phyloP scores from a whole-genome alignment of 2,797 vertebrate species.

The Novumbra hubbsi region DNA sequence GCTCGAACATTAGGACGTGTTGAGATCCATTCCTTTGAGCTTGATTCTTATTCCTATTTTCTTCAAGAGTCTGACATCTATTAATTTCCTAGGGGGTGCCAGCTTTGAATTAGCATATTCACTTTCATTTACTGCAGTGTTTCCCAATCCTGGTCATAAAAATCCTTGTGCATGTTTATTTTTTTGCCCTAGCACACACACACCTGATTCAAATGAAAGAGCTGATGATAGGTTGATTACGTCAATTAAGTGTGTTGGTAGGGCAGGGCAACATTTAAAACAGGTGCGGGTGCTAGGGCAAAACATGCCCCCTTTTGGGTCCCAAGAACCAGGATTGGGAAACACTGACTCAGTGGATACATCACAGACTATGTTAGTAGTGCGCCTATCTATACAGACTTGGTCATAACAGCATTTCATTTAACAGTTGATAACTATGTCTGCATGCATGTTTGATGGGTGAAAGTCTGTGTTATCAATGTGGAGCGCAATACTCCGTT shows the following conservation, averaged over 20 bases:
- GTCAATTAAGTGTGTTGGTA: no score
- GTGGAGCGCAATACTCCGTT: not conserved
- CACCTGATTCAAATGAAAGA: no score
- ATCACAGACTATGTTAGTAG: not conserved
- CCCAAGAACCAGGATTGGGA: no score
- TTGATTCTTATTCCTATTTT: constrained; percentile 54
- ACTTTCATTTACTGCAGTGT: constrained; percentile 24
- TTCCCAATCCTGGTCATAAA: no score
- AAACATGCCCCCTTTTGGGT: no score
- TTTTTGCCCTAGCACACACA: no score
- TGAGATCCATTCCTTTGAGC: constrained; percentile 50
- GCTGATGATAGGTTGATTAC: no score
- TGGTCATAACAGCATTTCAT: not conserved
- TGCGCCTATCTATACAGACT: not conserved
- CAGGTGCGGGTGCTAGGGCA: no score
- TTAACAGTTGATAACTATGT: constrained; percentile 37
- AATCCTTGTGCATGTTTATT: no score
- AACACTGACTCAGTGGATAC: not conserved
- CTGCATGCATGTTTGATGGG: constrained; percentile 15
- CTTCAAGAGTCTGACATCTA: constrained; percentile 53
- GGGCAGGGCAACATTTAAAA: no score
- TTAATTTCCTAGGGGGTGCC: constrained; percentile 51
- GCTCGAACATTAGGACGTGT: constrained; percentile 29
- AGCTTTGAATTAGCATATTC: constrained; percentile 49
- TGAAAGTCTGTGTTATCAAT: not conserved